phyloP scores from a whole-genome alignment of 2,113 vertebrate species.

The Desmodus rotundus region DNA sequence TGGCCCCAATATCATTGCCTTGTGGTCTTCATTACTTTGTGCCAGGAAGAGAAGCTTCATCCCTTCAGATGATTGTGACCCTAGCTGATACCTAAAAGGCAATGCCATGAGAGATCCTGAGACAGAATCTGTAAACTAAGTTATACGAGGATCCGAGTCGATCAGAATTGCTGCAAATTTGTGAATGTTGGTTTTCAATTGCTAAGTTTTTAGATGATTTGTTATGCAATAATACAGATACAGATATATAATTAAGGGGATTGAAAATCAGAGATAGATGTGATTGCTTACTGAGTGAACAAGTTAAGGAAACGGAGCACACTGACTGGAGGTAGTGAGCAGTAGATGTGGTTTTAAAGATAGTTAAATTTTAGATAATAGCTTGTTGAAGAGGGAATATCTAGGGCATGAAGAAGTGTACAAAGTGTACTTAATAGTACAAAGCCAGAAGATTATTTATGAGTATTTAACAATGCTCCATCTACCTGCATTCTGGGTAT shows the following conservation, averaged over 20 bases:
- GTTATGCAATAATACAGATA: not conserved
- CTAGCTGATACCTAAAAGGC: not conserved
- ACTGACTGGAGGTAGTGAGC: not conserved
- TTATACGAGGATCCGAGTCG: not conserved
- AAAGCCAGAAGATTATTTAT: not conserved
- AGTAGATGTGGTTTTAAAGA: not conserved
- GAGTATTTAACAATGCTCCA: not conserved
- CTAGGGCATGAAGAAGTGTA: too few relatives aligned
- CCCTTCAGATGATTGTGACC: not conserved
- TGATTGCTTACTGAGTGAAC: not conserved
- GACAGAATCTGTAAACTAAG: not conserved
- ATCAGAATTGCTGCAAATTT: not conserved
- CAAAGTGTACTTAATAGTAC: too few relatives aligned
- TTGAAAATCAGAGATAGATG: not conserved
- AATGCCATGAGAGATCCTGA: not conserved
- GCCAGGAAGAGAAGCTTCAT: rapidly evolving
- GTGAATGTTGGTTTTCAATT: not conserved
- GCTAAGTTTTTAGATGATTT: not conserved
- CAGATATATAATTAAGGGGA: not conserved
- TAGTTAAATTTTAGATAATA: not conserved
- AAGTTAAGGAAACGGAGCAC: not conserved
- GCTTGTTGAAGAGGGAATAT: not conserved
- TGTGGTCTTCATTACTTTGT: not conserved
- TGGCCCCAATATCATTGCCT: rapidly evolving
- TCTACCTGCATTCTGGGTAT: not conserved